Conservation (phyloP, 2,113 vertebrate genomes). For the Numenius arquata region DNA sequence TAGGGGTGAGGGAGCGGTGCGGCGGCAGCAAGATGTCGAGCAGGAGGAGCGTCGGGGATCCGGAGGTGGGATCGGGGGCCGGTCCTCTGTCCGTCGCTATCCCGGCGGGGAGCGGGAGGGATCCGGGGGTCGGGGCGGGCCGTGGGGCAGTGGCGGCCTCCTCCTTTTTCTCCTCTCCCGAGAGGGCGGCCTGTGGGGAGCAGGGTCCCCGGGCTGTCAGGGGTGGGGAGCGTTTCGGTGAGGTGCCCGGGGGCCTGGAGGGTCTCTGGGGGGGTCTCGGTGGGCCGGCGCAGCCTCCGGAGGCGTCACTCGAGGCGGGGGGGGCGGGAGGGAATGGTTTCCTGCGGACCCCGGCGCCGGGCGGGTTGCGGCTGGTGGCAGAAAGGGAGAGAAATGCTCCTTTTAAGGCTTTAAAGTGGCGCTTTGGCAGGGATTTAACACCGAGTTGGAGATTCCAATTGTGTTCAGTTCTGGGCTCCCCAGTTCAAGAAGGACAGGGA, state of each 20-base stretch:
- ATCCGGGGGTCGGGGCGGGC: rapidly evolving
- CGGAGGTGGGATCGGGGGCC: conserved; percentile 34
- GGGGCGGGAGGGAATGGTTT: too few relatives aligned
- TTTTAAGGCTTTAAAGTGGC: background rate
- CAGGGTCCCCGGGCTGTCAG: too few relatives aligned
- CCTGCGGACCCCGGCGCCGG: rapidly evolving
- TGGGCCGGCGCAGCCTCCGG: too few relatives aligned
- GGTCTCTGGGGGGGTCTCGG: rapidly evolving
- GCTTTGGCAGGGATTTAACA: background rate
- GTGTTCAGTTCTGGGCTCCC: background rate
- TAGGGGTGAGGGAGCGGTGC: background rate
- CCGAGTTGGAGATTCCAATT: background rate
- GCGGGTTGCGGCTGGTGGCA: background rate
- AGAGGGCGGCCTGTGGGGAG: too few relatives aligned
- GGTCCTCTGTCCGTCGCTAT: rapidly evolving
- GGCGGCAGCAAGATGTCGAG: conserved; percentile 66
- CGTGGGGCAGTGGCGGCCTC: background rate
- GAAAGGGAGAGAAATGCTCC: background rate
- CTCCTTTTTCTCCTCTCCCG: too few relatives aligned
- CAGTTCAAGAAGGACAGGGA: background rate
- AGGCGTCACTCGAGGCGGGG: rapidly evolving
- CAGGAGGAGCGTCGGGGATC: conserved; percentile 58
- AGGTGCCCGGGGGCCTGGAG: background rate
- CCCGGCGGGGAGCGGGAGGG: too few relatives aligned
- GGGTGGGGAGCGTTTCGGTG: too few relatives aligned